Conservation (phyloP, 2,113 vertebrate species). For the Chloebia gouldiae region DNA sequence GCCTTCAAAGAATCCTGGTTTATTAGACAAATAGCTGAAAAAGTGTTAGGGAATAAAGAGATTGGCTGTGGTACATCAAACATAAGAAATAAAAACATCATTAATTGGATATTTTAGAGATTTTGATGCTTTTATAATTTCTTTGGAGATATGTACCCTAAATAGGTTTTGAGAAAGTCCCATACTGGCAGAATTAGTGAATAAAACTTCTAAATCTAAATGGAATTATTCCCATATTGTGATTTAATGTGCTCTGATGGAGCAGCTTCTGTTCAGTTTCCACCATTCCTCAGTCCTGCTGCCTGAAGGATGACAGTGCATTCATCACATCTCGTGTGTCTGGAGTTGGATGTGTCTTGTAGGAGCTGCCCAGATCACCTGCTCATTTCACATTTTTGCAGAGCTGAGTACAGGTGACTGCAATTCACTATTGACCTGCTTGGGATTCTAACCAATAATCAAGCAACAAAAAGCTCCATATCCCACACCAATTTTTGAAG, state of each 20-base stretch:
- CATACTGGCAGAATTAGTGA: background rate
- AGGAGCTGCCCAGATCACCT: background rate
- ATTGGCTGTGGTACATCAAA: background rate
- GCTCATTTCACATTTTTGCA: background rate
- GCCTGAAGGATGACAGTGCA: background rate
- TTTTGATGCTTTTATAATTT: background rate
- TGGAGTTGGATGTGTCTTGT: background rate
- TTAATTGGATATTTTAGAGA: background rate
- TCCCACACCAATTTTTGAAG: constrained; percentile 31
- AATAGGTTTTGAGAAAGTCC: background rate
- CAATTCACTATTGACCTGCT: background rate
- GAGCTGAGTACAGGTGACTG: background rate
- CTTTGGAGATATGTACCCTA: background rate
- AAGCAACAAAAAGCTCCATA: background rate
- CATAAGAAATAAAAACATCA: background rate
- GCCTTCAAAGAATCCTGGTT: background rate
- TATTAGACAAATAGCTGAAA: background rate
- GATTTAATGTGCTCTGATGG: background rate
- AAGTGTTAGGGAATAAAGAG: background rate
- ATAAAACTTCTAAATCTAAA: background rate
- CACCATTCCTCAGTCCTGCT: background rate
- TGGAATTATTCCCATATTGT: background rate
- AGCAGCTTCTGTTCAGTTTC: background rate
- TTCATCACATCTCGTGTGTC: background rate
- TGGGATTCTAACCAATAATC: constrained; percentile 1